These are phyloP conservation scores for Etia nguti DNA, from an alignment of 2,113 vertebrate genomes.

Conservation along the genomic window DNA sequence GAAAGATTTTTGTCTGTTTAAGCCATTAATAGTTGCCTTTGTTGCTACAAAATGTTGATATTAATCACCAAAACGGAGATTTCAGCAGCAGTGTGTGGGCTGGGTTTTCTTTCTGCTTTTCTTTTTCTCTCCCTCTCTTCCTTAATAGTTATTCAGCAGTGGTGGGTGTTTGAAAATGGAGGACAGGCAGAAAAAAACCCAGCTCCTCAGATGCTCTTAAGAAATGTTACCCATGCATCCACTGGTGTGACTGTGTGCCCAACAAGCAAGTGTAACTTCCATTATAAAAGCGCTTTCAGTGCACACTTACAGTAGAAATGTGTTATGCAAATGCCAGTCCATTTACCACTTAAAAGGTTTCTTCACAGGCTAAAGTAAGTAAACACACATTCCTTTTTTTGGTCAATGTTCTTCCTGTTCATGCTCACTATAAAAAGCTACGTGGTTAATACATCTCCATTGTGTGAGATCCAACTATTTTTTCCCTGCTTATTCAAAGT, in stretches of 20 bases:
- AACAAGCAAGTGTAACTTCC: neutral
- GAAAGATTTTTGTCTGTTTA: neutral
- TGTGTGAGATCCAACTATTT: neutral
- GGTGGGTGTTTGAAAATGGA: neutral
- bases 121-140: neutral
- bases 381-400: neutral
- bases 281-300: neutral
- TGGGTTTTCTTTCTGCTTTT: neutral
- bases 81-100: constrained; percentile 14
- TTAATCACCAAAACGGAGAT: neutral
- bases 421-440: neutral
- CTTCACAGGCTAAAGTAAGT: neutral
- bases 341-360: neutral
- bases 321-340: neutral
- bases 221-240: neutral
- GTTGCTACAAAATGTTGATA: neutral
- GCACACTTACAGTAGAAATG: neutral
- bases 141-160: neutral
- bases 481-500: neutral
- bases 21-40: neutral
- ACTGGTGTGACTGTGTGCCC: neutral
- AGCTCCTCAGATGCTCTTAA: neutral
- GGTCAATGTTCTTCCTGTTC: neutral
- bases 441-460: neutral
- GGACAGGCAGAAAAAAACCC: neutral